These are phyloP conservation scores for Brachyopa scutellaris DNA, from an alignment of 2,888 invertebrate genomes.

Conservation along the genomic window DNA sequence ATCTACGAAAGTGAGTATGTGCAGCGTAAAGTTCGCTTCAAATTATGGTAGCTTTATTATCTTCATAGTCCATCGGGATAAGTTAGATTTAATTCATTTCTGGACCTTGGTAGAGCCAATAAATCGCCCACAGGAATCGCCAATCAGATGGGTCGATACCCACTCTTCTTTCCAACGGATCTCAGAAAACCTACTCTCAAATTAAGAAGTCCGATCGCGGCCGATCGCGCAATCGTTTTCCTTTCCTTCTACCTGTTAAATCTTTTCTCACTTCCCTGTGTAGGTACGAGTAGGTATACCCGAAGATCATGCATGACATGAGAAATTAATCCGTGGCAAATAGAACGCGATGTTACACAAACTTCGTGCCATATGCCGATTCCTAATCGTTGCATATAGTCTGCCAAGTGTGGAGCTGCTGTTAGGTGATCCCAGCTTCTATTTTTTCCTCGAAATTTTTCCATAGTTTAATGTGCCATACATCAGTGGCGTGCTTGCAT, in stretches of 20 bases:
- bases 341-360: constrained; percentile 60
- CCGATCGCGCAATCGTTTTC: constrained; percentile 9
- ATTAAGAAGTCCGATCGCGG: constrained; percentile 1
- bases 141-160: too few relatives aligned
- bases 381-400: constrained; percentile 39
- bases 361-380: constrained; percentile 61
- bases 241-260: constrained; percentile 25
- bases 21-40: too few relatives aligned
- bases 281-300: too few relatives aligned
- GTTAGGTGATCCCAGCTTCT: constrained; percentile 26
- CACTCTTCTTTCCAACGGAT: neutral
- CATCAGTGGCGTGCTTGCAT: constrained; percentile 45
- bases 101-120: too few relatives aligned
- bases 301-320: constrained; percentile 59
- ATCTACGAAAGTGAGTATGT: too few relatives aligned
- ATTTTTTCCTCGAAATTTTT: constrained; percentile 25
- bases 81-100: too few relatives aligned
- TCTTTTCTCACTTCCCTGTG: constrained; percentile 15
- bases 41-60: too few relatives aligned
- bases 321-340: constrained; percentile 60
- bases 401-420: constrained; percentile 15
- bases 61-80: too few relatives aligned
- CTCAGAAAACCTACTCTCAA: neutral
- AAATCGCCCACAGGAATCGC: too few relatives aligned
- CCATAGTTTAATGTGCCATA: constrained; percentile 26